Evolutionary conservation across 2,797 vertebrate species (phyloP), one percentile per base, ranked within the genome.

Genomic region (Peromyscus aztecus): DNA sequence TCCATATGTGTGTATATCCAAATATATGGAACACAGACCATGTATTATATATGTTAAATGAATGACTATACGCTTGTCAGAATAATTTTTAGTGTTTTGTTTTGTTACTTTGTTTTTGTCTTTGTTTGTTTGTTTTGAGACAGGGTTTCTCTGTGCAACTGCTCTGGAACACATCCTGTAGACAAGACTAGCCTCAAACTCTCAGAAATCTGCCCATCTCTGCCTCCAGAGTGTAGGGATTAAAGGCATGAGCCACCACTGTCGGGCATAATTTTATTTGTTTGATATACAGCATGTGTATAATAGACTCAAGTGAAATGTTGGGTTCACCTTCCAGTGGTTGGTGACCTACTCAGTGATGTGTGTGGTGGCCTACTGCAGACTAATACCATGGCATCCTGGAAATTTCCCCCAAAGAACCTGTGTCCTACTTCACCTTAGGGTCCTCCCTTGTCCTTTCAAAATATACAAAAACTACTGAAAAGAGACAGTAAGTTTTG

Each of bases 381-480:
- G 57, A 71, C 24, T 23, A 86, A 24, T 61, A 37, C 34, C 3
- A 31, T 43, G 14, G 27, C 9, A 24, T 16, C 1, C 2, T 59
- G 40, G 80, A 23, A 34, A 57, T 65, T 89, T 76, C 14, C 31
- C 80, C 59, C 89, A 59, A 4, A 71, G 27, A 3, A 23, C 2
- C 52, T 61, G 23, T 17, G 19, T 84, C 55, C 37, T 75, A 7
- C 69, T 89, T 19, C 23, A 86, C 40, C 27, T 24, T 3, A 40
- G 17, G 55, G 16, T n/a, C 59, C 57, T 88, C 71, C 6, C 10
- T 92, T 94, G 37, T 81, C 11, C 67, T 94, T 95, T 94, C 73
- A 89, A 57, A 55, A 59, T 27, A n/a, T 43, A 40, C n/a, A 24
- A 71, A 91, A 55, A 17, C 29, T 43, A 46, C 92, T 89, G 77